phyloP scores from a whole-genome alignment of 2,797 vertebrate species.

The Anabacerthia variegaticeps region DNA sequence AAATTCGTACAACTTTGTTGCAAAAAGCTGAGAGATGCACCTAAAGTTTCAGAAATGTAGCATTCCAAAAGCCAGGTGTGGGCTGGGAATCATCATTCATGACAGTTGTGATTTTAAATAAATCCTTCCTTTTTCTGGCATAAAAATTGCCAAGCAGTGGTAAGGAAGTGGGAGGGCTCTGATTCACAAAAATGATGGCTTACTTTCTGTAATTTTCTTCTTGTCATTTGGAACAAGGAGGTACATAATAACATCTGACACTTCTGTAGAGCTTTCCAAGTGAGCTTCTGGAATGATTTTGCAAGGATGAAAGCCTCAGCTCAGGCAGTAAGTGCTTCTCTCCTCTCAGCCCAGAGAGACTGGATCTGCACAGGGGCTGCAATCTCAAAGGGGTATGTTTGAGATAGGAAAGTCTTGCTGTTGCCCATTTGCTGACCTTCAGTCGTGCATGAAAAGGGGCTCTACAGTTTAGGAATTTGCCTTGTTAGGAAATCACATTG shows the following conservation, averaged over 20 bases:
- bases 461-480: background rate
- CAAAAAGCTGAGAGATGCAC: constrained; percentile 12
- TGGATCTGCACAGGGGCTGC: background rate
- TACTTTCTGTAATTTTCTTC: constrained; percentile 57
- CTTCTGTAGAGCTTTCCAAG: constrained; percentile 50
- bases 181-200: constrained; percentile 64
- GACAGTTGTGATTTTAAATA: constrained; percentile 61
- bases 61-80: constrained; percentile 47
- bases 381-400: background rate
- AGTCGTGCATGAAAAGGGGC: background rate
- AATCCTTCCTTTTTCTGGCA: constrained; percentile 58
- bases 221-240: constrained; percentile 53
- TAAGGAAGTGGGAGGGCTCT: constrained; percentile 56
- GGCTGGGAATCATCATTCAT: constrained; percentile 49
- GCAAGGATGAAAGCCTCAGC: constrained; percentile 22
- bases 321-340: background rate
- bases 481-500: background rate
- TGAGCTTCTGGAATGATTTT: constrained; percentile 3
- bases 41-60: constrained; percentile 36
- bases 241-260: constrained; percentile 66
- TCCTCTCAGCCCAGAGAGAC: background rate
- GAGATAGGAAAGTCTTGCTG: background rate
- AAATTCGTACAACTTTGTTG: background rate
- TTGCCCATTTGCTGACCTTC: background rate
- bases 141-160: constrained; percentile 55